phyloP scores from a whole-genome alignment of 2,888 invertebrate genomes.

The Luperina nickerlii region DNA sequence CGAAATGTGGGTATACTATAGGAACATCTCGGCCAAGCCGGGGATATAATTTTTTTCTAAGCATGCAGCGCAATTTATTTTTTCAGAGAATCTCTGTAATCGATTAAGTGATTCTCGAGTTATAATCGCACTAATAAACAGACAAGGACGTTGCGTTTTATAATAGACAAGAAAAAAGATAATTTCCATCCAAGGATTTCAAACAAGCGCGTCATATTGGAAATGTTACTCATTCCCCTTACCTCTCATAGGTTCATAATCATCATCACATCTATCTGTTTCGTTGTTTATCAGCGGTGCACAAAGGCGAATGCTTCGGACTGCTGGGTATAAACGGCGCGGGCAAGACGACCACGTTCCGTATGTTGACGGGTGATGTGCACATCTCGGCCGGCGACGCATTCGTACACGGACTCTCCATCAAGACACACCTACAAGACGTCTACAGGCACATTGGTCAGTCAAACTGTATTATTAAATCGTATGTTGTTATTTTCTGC shows the following conservation, averaged over 20 bases:
- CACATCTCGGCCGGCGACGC: slow-evolving; percentile 92
- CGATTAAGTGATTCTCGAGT: neutral
- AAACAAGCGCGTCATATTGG: neutral
- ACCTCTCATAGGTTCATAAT: neutral
- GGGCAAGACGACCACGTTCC: slow-evolving; percentile 97
- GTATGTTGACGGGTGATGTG: slow-evolving; percentile 96
- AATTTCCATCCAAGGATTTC: neutral
- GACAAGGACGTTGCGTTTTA: neutral
- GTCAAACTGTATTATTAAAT: slow-evolving; percentile 27
- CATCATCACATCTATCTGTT: neutral
- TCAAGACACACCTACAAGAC: slow-evolving; percentile 89
- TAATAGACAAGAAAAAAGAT: neutral
- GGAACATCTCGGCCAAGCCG: neutral
- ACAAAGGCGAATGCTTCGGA: slow-evolving; percentile 94
- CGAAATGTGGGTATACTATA: neutral
- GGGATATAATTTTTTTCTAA: neutral
- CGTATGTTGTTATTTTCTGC: neutral
- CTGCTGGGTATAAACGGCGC: slow-evolving; percentile 96
- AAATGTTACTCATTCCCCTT: neutral
- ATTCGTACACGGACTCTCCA: slow-evolving; percentile 91
- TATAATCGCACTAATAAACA: neutral
- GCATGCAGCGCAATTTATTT: neutral
- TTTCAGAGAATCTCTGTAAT: neutral
- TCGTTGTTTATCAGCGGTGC: slow-evolving; percentile 88
- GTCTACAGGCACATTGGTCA: slow-evolving; percentile 91